Evolutionary conservation across 2,888 invertebrate species (phyloP).

Genomic region (Parochlus steinenii): DNA sequence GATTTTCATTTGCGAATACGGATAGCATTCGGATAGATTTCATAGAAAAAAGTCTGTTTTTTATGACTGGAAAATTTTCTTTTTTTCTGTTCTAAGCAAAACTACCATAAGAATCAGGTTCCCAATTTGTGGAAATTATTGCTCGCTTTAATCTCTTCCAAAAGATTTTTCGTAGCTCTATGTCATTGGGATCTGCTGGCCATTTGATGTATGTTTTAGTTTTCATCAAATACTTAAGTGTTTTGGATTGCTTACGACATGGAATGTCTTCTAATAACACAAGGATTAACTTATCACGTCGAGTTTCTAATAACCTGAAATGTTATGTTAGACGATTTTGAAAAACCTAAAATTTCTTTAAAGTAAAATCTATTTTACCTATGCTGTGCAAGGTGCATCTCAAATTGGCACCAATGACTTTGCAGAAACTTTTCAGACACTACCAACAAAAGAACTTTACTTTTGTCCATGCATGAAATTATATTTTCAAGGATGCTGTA

Average conservation of each 20-base stretch:
- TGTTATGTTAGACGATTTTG: neutral
- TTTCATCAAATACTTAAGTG: constrained; percentile 45
- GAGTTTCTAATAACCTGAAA: constrained; percentile 40
- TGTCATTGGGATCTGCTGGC: constrained; percentile 31
- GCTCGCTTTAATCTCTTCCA: constrained; percentile 27
- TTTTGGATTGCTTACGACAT: constrained; percentile 38
- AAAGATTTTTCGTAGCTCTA: constrained; percentile 26
- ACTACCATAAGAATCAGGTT: constrained; percentile 8
- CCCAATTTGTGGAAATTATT: constrained; percentile 11
- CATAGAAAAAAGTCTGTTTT: no score
- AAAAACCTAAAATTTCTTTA: neutral
- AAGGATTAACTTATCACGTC: constrained; percentile 42
- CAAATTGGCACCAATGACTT: constrained; percentile 59
- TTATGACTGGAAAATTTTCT: no score
- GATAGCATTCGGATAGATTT: no score
- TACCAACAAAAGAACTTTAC: constrained; percentile 43
- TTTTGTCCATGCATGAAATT: constrained; percentile 48
- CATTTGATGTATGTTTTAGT: constrained; percentile 54
- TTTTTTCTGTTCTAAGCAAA: neutral
- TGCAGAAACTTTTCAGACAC: constrained; percentile 43
- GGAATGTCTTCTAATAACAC: constrained; percentile 49
- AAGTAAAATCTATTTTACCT: constrained; percentile 25
- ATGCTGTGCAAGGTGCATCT: constrained; percentile 53
- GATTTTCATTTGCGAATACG: no score
- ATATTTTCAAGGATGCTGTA: constrained; percentile 53